A percentile compares a stretch with the other conserved stretches of the same genome.
Conservation (phyloP, 1,140 invertebrate species). For the Bombus pascuorum region DNA sequence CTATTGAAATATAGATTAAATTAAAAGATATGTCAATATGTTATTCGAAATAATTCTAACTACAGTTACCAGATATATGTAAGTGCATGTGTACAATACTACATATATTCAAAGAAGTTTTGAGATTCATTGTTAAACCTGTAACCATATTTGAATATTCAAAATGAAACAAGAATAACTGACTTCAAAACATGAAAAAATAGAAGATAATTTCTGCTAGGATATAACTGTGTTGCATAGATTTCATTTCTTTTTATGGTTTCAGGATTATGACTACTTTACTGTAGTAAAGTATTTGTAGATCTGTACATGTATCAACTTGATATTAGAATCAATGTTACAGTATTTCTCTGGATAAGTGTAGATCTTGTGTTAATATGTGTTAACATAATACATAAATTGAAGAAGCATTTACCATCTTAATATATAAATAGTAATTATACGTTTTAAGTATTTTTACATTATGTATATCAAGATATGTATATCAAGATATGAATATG, state of each 20-base stretch:
- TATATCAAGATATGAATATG: no score
- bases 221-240: background rate
- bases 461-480: background rate
- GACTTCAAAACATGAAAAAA: background rate
- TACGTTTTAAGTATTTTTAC: background rate
- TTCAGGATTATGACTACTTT: constrained; percentile 23
- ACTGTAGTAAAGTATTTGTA: background rate
- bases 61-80: background rate
- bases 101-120: background rate
- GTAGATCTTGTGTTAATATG: background rate
- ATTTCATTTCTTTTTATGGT: background rate
- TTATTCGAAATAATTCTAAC: background rate
- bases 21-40: background rate
- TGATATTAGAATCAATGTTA: background rate
- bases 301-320: background rate
- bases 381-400: background rate
- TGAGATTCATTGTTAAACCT: constrained; percentile 3
- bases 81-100: background rate
- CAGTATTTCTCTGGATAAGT: background rate
- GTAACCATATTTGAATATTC: constrained; percentile 11
- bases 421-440: background rate
- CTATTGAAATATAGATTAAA: background rate
- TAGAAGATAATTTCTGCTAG: background rate
- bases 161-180: background rate
- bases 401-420: background rate